A percentile compares a stretch with the other conserved stretches of the same genome.
Conservation (phyloP, 2,888 invertebrate species). For the Leptinotarsa peninsularis region DNA sequence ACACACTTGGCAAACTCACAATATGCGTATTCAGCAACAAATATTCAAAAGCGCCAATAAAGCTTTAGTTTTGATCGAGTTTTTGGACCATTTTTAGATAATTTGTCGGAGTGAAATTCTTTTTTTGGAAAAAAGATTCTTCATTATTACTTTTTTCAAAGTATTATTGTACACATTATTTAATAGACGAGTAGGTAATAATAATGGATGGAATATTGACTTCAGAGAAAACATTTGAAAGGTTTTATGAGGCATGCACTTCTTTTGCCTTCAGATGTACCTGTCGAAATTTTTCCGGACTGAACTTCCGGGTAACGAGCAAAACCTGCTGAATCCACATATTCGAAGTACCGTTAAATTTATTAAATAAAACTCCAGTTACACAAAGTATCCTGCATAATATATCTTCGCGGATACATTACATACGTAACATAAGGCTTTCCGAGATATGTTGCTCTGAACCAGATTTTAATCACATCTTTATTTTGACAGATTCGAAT, state of each 20-base stretch:
- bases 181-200: too few species aligned
- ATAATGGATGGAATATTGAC: too few species aligned
- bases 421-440: constrained; percentile 23
- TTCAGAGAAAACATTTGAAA: too few species aligned
- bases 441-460: constrained; percentile 22
- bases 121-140: too few species aligned
- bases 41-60: too few species aligned
- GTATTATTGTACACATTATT: too few species aligned
- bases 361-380: constrained; percentile 43
- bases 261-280: constrained; percentile 10
- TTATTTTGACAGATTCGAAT: constrained; percentile 29
- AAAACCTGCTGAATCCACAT: constrained; percentile 11
- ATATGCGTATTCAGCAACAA: too few species aligned
- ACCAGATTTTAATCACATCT: constrained; percentile 31
- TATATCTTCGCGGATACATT: constrained; percentile 35
- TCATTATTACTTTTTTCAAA: too few species aligned
- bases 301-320: constrained; percentile 10
- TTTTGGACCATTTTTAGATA: too few species aligned
- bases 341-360: constrained; percentile 40
- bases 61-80: too few species aligned
- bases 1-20: too few species aligned
- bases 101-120: too few species aligned
- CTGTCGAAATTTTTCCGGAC: constrained; percentile 5
- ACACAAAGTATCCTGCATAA: constrained; percentile 41
- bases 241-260: not conserved